Conservation (phyloP, 1,140 invertebrate species). For the Samia ricini region DNA sequence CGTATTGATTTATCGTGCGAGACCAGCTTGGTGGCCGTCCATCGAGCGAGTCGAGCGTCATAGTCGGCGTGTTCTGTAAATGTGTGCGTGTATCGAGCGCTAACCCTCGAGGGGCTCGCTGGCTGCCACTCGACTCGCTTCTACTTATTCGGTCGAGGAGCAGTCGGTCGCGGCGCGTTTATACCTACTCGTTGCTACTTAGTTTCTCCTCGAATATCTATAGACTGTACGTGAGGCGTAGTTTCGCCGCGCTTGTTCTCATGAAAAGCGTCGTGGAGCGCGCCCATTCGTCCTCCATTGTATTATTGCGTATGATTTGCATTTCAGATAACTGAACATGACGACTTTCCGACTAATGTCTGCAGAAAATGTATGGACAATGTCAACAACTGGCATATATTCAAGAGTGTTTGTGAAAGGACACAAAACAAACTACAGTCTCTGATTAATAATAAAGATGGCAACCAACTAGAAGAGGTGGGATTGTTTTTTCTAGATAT, state of each 20-base stretch:
- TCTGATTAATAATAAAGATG: conserved; percentile 72
- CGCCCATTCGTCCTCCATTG: conserved; percentile 52
- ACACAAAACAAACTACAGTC: conserved; percentile 78
- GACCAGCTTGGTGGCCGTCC: conserved; percentile 69
- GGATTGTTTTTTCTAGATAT: conserved; percentile 49
- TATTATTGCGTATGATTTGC: conserved; percentile 65
- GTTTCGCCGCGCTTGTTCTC: conserved; percentile 62
- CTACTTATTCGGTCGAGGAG: conserved; percentile 74
- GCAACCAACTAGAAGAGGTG: conserved; percentile 73
- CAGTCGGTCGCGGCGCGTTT: conserved; percentile 59
- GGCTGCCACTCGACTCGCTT: conserved; percentile 73
- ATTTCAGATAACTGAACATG: conserved; percentile 78
- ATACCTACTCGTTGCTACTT: conserved; percentile 74
- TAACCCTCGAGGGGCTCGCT: conserved; percentile 73
- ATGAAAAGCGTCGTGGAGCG: conserved; percentile 56
- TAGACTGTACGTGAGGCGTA: conserved; percentile 60
- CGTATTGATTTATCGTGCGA: conserved; percentile 76
- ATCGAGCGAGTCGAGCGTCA: conserved; percentile 60
- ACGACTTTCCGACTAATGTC: conserved; percentile 78
- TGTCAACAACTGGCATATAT: conserved; percentile 78
- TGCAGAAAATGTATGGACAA: conserved; percentile 78
- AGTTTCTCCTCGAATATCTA: conserved; percentile 70
- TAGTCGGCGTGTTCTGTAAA: conserved; percentile 64
- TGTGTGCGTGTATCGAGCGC: conserved; percentile 72
- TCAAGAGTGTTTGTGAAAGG: conserved; percentile 76